Base-by-base conservation (phyloP, 2,113 vertebrate species). In the Hydrochoerus hydrochaeris region DNA sequence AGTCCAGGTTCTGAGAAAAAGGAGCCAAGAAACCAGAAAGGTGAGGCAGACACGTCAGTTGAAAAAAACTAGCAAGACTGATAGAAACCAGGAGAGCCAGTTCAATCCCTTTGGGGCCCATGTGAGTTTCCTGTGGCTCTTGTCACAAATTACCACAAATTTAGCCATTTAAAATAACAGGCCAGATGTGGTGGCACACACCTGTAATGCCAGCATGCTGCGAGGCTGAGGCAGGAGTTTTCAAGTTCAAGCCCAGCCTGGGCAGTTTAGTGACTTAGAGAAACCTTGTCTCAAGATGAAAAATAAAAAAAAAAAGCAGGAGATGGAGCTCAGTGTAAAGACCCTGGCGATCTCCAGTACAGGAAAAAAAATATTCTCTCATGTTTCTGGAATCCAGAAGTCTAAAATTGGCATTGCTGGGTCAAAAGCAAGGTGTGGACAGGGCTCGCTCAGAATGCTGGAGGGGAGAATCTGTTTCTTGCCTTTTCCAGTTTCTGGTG, bases 1-100 rank as follows among this genome's bases (percentile, higher is more conserved):
- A 8, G 81, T 60, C 58, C 49, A 57, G 67, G 73, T 77, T 63
- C 88, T 91, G 41, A 44, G n/a, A 85, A 73, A 91, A 96, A 91
- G 63, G 69, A 22, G 44, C 49, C 58, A 28, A 93, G 88, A 92
- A 85, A 60, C 49, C 7, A 17, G 58, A 67, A n/a, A 54, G 26
- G 22, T 26, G 57, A 91, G n/a, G 58, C 10, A 46, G 57, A 62
- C 14, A 19, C 65, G 44, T 41, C 26, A 75, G 30, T 24, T 32
- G n/a, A 46, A 60, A 46, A 60, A 88, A 80, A 41, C 12, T 30
- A 26, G 49, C 2, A 1, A 20, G 3, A 14, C 10, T 67, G 11
- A 65, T 17, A 95, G 41, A 77, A 92, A 73, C 17, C 13, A 46
- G 63, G 13, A 78, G 41, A 71, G 65, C 32, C 60, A 82, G n/a